These are phyloP conservation scores for Trichonephila clavata DNA, from an alignment of 1,140 invertebrate genomes.

Conservation along the genomic window DNA sequence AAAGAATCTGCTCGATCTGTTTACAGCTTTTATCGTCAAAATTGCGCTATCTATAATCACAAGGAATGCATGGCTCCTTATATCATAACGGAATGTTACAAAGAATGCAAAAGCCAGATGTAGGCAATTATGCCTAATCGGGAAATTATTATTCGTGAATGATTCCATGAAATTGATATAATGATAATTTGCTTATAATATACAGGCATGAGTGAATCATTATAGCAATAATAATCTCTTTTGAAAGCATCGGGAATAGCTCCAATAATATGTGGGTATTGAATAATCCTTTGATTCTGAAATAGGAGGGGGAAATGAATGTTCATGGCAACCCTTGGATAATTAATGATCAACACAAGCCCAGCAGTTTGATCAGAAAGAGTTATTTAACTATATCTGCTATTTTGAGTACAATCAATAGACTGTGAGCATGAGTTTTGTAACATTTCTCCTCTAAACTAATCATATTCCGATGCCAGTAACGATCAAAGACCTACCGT, in stretches of 20 bases:
- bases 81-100: background rate
- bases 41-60: background rate
- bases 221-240: background rate
- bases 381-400: background rate
- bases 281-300: background rate
- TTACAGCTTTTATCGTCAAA: conserved; percentile 3
- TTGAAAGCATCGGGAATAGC: background rate
- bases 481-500: too few species aligned
- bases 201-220: background rate
- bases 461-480: too few species aligned
- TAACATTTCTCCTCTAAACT: too few species aligned
- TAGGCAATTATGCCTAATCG: background rate
- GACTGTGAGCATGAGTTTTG: too few species aligned
- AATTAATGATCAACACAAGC: conserved; percentile 6
- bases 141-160: background rate
- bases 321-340: background rate
- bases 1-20: background rate
- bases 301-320: background rate
- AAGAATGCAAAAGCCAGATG: background rate
- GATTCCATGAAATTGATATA: background rate
- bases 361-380: background rate
- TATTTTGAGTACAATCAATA: too few species aligned
- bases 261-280: background rate
- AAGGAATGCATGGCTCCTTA: background rate
- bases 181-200: conserved; percentile 1